phyloP scores from a whole-genome alignment of 2,797 vertebrate genomes.

The Lophotriccus pileatus region DNA sequence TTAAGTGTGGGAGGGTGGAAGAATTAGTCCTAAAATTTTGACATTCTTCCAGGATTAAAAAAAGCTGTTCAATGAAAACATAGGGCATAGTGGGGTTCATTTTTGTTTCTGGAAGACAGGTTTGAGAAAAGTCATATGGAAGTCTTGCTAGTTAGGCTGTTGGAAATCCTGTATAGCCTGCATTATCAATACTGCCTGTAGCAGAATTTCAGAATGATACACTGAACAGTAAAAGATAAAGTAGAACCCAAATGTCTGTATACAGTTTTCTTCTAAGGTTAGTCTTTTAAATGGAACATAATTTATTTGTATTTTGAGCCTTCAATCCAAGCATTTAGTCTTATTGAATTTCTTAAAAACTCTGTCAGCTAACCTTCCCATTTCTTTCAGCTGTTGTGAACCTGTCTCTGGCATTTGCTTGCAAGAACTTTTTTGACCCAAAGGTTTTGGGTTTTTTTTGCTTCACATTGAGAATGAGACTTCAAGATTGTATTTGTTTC shows the following conservation, averaged over 20 bases:
- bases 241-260: neutral
- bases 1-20: neutral
- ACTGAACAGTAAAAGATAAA: neutral
- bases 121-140: neutral
- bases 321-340: neutral
- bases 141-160: neutral
- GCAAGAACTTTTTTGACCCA: neutral
- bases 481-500: no score
- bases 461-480: no score
- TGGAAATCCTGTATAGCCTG: neutral
- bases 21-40: neutral
- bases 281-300: neutral
- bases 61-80: neutral
- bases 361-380: neutral
- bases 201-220: neutral
- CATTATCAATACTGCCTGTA: neutral
- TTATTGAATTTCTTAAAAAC: neutral
- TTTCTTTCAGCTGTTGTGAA: neutral
- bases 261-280: neutral
- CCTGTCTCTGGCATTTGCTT: neutral
- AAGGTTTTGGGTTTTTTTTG: neutral
- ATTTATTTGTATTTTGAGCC: neutral
- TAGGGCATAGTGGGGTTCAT: neutral
- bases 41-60: neutral
- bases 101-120: neutral